Evolutionary conservation across 2,888 invertebrate genomes (phyloP), one percentile per base, ranked within the genome.

Genomic region (Choristoneura rosaceana): DNA sequence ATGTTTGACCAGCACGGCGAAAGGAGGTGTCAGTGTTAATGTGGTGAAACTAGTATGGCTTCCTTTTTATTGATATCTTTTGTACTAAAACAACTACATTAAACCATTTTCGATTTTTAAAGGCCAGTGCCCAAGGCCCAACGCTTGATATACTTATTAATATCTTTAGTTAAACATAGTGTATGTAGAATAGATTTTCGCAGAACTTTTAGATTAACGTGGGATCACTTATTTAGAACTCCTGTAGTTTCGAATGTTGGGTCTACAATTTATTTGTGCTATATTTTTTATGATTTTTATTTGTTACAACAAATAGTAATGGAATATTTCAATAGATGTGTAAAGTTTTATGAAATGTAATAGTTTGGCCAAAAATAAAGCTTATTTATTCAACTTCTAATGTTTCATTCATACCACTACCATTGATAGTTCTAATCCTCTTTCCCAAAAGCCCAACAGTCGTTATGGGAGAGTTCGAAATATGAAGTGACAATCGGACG

Each of bases 351-450:
- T 82, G 87, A 87, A 90, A 83, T 92, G 89, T 92, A 93, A 92
- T 92, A 91, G 92, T 93, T 92, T 93, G 92, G 93, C 91, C 91
- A 92, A 93, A 92, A 92, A 93, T 93, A 94, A 93, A 94, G 93
- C 93, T 93, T 94, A 93, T 94, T 93, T 93, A 94, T 94, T 93
- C 91, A 87, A 81, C 68, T 0, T 41, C 55, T n/a, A 62, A 70
- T 76, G 82, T 78, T 79, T 83, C 77, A 68, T 34, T 61, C 12
- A 3, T 47, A 47, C 47, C 25, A 25, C 25, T 25, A 25, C 25
- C 25, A 25, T n/a, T n/a, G n/a, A n/a, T 25, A 25, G 25, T 25
- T 25, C 25, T 25, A 25, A 25, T 25, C 25, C 25, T 25, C 25
- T 25, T 25, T 25, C 25, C 25, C 25, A 25, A 25, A 25, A 25